phyloP scores from a whole-genome alignment of 1,140 invertebrate species.

The Drosophila kohkoa region DNA sequence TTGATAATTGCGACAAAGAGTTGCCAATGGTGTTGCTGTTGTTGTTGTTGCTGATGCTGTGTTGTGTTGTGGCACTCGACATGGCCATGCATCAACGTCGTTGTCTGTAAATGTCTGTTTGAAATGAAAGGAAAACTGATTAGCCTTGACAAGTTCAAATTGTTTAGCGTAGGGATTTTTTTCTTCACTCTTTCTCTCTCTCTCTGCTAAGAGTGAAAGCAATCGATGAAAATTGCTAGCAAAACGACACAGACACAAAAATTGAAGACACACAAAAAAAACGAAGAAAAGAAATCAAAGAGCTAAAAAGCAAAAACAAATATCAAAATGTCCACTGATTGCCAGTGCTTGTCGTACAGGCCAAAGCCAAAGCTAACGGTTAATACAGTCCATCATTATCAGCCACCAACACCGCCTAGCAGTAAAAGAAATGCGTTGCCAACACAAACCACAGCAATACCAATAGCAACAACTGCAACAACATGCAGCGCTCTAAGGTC shows the following conservation, averaged over 20 bases:
- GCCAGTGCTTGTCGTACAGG: slow-evolving; percentile 67
- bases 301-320: slow-evolving; percentile 49
- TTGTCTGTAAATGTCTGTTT: slow-evolving; percentile 60
- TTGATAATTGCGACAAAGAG: slow-evolving; percentile 72
- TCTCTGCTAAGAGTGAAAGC: slow-evolving; percentile 67
- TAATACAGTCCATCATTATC: slow-evolving; percentile 84
- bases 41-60: slow-evolving; percentile 5
- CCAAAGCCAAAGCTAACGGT: slow-evolving; percentile 67
- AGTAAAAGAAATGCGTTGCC: slow-evolving; percentile 74
- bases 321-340: slow-evolving; percentile 81
- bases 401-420: slow-evolving; percentile 51
- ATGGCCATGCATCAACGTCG: slow-evolving; percentile 77
- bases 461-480: slow-evolving; percentile 47
- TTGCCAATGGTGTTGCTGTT: slow-evolving; percentile 16
- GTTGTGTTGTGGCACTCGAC: slow-evolving; percentile 32
- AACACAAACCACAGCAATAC: slow-evolving; percentile 19
- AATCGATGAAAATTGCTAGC: slow-evolving; percentile 17
- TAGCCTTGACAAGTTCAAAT: slow-evolving; percentile 82
- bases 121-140: slow-evolving; percentile 82
- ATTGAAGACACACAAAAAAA: slow-evolving; percentile 2
- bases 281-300: slow-evolving; percentile 33
- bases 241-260: slow-evolving; percentile 23
- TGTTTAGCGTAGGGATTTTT: slow-evolving; percentile 59
- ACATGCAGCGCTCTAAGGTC: slow-evolving; percentile 68
- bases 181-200: not conserved